phyloP scores from a whole-genome alignment of 2,113 vertebrate genomes.

The Phoxinus phoxinus region DNA sequence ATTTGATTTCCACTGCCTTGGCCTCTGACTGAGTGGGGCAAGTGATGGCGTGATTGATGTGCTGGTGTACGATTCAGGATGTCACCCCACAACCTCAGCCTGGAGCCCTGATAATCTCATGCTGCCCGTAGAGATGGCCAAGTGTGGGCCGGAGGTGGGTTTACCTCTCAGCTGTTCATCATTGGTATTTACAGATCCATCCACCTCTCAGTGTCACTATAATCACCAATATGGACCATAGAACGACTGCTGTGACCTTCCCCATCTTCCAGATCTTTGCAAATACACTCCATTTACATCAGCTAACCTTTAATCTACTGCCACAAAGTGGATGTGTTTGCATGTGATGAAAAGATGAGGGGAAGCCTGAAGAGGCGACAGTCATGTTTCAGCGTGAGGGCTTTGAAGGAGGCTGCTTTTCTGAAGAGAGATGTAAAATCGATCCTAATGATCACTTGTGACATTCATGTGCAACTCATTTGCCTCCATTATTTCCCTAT shows the following conservation, averaged over 20 bases:
- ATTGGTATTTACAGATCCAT: conserved; percentile 67
- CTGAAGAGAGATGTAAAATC: conserved; percentile 54
- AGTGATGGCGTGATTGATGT: conserved; percentile 76
- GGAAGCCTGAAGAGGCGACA: background rate
- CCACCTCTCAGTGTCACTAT: conserved; percentile 11
- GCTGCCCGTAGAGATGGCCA: conserved; percentile 69
- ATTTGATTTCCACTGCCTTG: conserved; percentile 79
- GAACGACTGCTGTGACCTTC: conserved; percentile 39
- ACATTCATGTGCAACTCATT: conserved; percentile 53
- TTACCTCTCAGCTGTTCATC: conserved; percentile 81
- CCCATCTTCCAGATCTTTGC: conserved; percentile 66
- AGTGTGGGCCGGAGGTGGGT: conserved; percentile 61
- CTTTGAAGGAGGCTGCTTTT: conserved; percentile 38
- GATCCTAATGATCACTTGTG: conserved; percentile 54
- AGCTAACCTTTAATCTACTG: conserved; percentile 68
- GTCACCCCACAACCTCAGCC: conserved; percentile 69
- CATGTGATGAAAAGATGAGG: conserved; percentile 15
- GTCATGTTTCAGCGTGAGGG: background rate
- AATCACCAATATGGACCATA: conserved; percentile 45
- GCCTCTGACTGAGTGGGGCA: conserved; percentile 71
- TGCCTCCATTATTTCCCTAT: conserved; percentile 49
- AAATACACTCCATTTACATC: conserved; percentile 73
- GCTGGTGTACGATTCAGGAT: conserved; percentile 69
- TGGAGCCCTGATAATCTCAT: conserved; percentile 59
- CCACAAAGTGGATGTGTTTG: conserved; percentile 25